Percentiles rank a stretch among this genome's conserved stretches.
phyloP scores from a whole-genome alignment of 2,113 vertebrate genomes.

The Brienomyrus longianalis region DNA sequence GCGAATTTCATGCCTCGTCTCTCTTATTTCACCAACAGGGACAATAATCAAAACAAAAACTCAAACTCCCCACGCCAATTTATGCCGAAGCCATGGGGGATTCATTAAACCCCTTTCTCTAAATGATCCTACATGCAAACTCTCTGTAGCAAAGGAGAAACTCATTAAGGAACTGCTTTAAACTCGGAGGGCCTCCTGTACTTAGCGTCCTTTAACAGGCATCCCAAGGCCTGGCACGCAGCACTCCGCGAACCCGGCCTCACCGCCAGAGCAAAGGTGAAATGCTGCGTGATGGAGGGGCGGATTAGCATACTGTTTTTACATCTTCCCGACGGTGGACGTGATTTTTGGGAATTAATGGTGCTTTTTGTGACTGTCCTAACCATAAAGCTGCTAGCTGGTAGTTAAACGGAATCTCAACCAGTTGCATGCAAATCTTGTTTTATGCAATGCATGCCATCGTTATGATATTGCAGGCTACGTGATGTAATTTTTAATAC shows the following conservation, averaged over 20 bases:
- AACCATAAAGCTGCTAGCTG: not conserved
- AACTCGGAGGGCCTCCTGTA: constrained; percentile 14
- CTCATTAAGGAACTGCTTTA: constrained; percentile 49
- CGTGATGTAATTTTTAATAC: not conserved
- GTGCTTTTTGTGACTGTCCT: not conserved
- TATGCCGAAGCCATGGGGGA: constrained; percentile 59
- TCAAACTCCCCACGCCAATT: constrained; percentile 52
- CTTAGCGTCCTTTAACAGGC: not conserved
- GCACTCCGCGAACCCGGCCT: not conserved
- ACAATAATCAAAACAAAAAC: constrained; percentile 66
- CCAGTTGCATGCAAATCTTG: not conserved
- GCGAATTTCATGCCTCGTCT: constrained; percentile 64
- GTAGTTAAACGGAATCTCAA: not conserved
- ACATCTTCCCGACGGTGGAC: not conserved
- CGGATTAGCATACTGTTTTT: not conserved
- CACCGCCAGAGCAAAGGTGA: not conserved
- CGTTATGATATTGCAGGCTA: not conserved
- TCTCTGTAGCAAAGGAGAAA: constrained; percentile 56
- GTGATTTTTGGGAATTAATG: not conserved
- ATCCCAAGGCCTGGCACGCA: not conserved
- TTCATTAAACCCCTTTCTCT: constrained; percentile 63
- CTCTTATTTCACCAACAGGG: constrained; percentile 62
- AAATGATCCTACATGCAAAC: constrained; percentile 56
- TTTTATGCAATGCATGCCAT: not conserved
- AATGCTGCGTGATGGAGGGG: not conserved